Evolutionary conservation across 1,140 invertebrate species (phyloP).

Genomic region (Drosophila pallidifrons): DNA sequence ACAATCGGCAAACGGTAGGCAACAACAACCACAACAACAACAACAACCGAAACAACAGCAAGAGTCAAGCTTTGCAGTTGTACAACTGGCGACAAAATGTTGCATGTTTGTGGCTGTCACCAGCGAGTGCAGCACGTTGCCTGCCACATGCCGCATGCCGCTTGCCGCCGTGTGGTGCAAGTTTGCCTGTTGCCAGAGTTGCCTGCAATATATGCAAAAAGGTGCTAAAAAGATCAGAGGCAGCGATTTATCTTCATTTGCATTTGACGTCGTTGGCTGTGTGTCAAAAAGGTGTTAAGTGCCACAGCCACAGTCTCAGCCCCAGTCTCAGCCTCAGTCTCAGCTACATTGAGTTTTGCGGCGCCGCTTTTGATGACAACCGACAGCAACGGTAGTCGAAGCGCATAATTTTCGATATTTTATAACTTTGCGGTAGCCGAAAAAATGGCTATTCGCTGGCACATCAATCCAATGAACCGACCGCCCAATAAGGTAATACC

Average conservation of each 20-base stretch:
- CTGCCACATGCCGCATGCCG: constrained; percentile 1
- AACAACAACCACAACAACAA: constrained; percentile 1
- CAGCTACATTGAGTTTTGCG: constrained; percentile 37
- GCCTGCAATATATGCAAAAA: constrained; percentile 75
- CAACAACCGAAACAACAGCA: background rate
- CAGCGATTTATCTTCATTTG: constrained; percentile 84
- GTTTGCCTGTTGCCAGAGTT: constrained; percentile 27
- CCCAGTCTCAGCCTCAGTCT: constrained; percentile 5
- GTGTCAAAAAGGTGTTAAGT: constrained; percentile 83
- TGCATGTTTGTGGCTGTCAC: constrained; percentile 80
- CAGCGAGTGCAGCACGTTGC: constrained; percentile 31
- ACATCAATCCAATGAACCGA: constrained; percentile 70
- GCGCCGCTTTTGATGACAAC: constrained; percentile 76
- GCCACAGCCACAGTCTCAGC: constrained; percentile 52
- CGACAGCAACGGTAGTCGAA: constrained; percentile 65
- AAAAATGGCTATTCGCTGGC: constrained; percentile 57
- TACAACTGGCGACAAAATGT: constrained; percentile 82
- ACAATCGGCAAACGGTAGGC: constrained; percentile 15
- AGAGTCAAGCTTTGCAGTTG: constrained; percentile 42
- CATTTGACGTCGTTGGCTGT: constrained; percentile 81
- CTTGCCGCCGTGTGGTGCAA: background rate
- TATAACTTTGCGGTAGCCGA: constrained; percentile 69
- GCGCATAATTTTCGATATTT: constrained; percentile 83
- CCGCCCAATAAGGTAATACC: constrained; percentile 70
- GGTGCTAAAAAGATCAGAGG: constrained; percentile 83